Conservation (phyloP, 1,140 invertebrate genomes). For the Leptinotarsa undecemlineata region DNA sequence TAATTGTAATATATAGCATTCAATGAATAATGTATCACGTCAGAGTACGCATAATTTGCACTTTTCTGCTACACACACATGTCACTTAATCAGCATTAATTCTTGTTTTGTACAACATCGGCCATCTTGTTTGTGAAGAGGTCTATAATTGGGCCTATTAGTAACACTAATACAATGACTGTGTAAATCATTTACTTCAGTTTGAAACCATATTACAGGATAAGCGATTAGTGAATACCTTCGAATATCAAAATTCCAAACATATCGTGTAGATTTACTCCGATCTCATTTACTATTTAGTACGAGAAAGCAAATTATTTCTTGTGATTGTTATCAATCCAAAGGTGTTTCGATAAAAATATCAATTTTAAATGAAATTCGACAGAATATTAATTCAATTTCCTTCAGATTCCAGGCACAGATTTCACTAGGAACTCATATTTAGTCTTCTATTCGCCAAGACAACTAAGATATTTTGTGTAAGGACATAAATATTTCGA, state of each 20-base stretch:
- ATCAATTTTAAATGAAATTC: too few relatives aligned
- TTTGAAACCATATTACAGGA: not conserved
- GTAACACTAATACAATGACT: not conserved
- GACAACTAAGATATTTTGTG: too few relatives aligned
- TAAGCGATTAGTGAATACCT: not conserved
- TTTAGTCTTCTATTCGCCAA: too few relatives aligned
- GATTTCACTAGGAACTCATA: too few relatives aligned
- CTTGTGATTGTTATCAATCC: too few relatives aligned
- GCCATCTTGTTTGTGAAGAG: not conserved
- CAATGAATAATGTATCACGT: conserved; percentile 2
- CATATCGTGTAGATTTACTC: not conserved
- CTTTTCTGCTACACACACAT: conserved; percentile 2
- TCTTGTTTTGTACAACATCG: not conserved
- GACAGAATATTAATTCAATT: too few relatives aligned
- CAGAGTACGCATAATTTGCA: not conserved
- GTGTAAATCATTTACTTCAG: not conserved
- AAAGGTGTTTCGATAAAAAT: too few relatives aligned
- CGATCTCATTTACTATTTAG: too few relatives aligned
- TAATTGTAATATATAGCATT: conserved; percentile 4
- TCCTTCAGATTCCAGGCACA: too few relatives aligned
- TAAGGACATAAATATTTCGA: too few relatives aligned
- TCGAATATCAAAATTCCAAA: not conserved
- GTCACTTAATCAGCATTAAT: not conserved
- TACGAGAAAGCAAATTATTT: too few relatives aligned
- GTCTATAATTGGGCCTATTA: not conserved